Base-by-base conservation (phyloP, 2,888 invertebrate genomes). In the Eustalomyia histrio region DNA sequence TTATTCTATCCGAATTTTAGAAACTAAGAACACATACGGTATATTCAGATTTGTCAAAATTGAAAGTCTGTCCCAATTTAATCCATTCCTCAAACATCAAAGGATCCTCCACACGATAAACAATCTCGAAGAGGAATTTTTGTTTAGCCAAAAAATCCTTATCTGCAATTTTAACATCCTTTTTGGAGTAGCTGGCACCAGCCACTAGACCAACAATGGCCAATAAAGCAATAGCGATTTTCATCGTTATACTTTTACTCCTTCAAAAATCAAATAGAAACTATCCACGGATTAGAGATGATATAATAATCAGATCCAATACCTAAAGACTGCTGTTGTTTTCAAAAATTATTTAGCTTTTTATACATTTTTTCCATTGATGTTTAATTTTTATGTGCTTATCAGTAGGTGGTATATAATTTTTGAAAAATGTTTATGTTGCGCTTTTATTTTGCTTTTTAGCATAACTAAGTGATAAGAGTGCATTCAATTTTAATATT, bases 61-160 rank as follows among this genome's bases (percentile, higher is more conserved):
- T 86, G 90, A 92, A 93, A 7, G 92, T 89, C 35, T 92, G 91
- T 65, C 92, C 92, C 69, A 73, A 4, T 67, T 88, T 87, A 64
- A 88, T 86, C 43, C 69, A 86, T 67, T 89, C 86, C 60, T 87
- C 87, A 79, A 88, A 87, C 83, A 85, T 85, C 63, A 87, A 68
- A 0, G 86, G 86, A 35, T 85, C 85, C 55, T 83, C 84, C 10
- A 85, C 52, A 50, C 84, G 84, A 68, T 85, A 84, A 21, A 86
- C 80, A 21, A 88, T 85, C 78, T 89, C 87, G 16, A 86, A 85
- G 7, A 88, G 72, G 79, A 88, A 87, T 76, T 86, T 87, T 68
- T 89, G 88, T 52, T 84, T 88, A 21, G 24, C 72, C 78, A 89
- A 79, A 80, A 84, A 87, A 0, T 16, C 71, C 67, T 87, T 86